Conservation (phyloP, 2,888 invertebrate genomes). For the Hybos culiciformis region DNA sequence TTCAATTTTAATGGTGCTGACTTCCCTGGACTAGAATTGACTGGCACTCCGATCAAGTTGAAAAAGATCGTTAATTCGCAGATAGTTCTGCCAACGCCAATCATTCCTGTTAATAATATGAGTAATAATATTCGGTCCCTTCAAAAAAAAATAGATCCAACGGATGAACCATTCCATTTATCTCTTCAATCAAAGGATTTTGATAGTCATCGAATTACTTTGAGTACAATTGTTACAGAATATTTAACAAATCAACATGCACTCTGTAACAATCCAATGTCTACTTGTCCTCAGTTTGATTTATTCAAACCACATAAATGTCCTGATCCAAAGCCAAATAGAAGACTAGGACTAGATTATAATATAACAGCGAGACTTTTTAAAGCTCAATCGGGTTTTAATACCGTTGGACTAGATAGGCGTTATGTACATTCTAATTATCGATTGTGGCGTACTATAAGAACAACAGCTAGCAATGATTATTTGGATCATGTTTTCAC, state of each 20-base stretch:
- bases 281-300: constrained; percentile 93
- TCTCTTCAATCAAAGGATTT: too few species aligned
- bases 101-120: too few species aligned
- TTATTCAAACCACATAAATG: constrained; percentile 93
- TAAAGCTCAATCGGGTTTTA: constrained; percentile 42
- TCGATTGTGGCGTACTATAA: constrained; percentile 59
- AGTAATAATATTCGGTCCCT: neutral
- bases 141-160: neutral
- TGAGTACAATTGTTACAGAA: constrained; percentile 90
- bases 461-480: constrained; percentile 42
- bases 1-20: too few species aligned
- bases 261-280: constrained; percentile 94
- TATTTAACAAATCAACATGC: constrained; percentile 96
- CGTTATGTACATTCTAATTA: constrained; percentile 72
- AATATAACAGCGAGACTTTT: constrained; percentile 56
- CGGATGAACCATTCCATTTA: too few species aligned
- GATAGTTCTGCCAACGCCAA: neutral
- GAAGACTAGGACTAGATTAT: constrained; percentile 37
- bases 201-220: too few species aligned
- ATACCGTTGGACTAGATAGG: constrained; percentile 55
- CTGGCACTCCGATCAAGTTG: neutral
- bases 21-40: too few species aligned
- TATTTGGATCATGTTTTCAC: constrained; percentile 59
- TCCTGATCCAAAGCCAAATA: constrained; percentile 64
- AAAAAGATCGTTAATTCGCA: neutral